phyloP scores from a whole-genome alignment of 2,888 invertebrate genomes.

The Leucophenga maculata region DNA sequence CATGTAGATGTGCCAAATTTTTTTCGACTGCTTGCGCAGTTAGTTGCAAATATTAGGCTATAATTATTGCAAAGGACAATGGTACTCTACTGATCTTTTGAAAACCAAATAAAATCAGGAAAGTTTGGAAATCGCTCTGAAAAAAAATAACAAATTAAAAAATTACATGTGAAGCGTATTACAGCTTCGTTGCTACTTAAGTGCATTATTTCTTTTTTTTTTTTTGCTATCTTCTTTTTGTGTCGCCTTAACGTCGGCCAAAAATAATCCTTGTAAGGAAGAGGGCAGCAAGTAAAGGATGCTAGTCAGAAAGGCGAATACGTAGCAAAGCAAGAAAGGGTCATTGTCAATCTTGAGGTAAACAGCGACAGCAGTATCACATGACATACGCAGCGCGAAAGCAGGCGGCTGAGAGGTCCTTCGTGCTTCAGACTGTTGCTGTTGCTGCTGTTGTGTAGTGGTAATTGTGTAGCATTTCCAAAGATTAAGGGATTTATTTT shows the following conservation, averaged over 20 bases:
- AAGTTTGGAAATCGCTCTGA: no score
- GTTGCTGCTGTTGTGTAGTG: constrained; percentile 48
- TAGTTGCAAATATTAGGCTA: no score
- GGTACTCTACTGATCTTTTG: no score
- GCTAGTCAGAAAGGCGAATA: background rate
- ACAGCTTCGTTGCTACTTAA: no score
- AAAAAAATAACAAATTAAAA: no score
- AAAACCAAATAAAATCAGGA: no score
- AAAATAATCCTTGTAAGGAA: background rate
- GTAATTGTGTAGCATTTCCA: constrained; percentile 70
- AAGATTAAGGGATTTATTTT: constrained; percentile 70
- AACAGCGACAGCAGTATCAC: constrained; percentile 27
- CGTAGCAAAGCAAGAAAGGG: constrained; percentile 55
- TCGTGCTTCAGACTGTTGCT: background rate
- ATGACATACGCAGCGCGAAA: constrained; percentile 48
- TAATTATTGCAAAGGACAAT: no score
- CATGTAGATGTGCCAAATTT: no score
- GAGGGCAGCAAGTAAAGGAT: background rate
- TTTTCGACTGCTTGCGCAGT: no score
- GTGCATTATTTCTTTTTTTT: no score
- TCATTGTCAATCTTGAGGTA: constrained; percentile 50
- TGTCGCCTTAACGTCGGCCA: background rate
- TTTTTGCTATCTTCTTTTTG: background rate
- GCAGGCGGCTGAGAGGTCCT: background rate
- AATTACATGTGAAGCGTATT: no score